Base-by-base conservation (phyloP, 2,797 vertebrate species). In the Margarornis squamiger region DNA sequence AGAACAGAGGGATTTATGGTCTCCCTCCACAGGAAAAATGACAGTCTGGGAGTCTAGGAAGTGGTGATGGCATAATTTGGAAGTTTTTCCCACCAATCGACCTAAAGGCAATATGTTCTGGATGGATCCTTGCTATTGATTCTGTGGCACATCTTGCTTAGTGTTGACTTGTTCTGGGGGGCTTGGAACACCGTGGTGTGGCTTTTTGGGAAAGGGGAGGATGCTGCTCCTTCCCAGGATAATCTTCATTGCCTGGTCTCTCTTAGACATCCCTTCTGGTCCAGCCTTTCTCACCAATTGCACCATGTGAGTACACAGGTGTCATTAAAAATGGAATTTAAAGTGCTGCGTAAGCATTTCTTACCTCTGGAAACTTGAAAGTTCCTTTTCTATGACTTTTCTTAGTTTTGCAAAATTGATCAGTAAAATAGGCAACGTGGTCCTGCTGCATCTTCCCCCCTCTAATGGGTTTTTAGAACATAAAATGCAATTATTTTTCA, bases 371-470 rank as follows among this genome's bases (percentile, higher is more conserved):
- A 78, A 57, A 5, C 21, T 63, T 16, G 2, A 10, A 72, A 41
- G 7, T 55, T 59, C 23, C 8, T 74, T 43, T 36, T 76, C 41
- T 52, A 3, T 6, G 36, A 12, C 16, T 18, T 80, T 55, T n/a
- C 3, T 80, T 45, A 41, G 22, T 27, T 7, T 0, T 32, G 39
- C 45, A 63, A 48, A 41, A 32, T 29, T 13, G 32, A 57, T 36
- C 12, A 17, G 15, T 61, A 38, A 46, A 43, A 43, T 9, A 9
- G 12, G 24, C 14, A 45, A 9, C 0, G 1, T 18, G 46, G 27
- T 6, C 27, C 52, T 38, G 43, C 39, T 57, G 27, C 32, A 9
- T 55, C 41, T 18, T 6, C 49, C 6, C 26, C 34, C 27, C 5
- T 4, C 6, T 16, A 4, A n/a, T 51, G 10, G 15, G 10, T 54